These are phyloP conservation scores for Matsumurasca onukii DNA, from an alignment of 1,140 invertebrate species.

Conservation along the genomic window DNA sequence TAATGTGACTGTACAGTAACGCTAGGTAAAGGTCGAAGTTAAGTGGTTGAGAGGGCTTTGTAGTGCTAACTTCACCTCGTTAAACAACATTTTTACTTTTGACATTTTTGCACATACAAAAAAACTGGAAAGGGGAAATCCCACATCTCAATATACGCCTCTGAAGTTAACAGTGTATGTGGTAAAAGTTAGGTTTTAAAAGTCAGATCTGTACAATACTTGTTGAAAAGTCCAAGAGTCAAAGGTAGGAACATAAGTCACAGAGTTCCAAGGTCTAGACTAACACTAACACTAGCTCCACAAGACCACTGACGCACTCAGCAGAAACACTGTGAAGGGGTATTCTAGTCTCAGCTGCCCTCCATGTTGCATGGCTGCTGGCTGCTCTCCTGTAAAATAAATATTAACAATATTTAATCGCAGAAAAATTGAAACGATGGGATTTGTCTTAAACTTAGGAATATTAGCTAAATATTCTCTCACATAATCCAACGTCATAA, in stretches of 20 bases:
- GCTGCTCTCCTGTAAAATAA: constrained; percentile 68
- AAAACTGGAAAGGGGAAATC: neutral
- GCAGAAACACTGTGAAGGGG: constrained; percentile 51
- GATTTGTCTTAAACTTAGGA: neutral
- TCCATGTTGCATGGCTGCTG: constrained; percentile 80
- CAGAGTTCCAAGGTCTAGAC: neutral
- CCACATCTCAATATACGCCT: no score
- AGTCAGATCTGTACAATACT: no score
- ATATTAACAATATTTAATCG: neutral
- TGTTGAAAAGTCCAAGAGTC: no score
- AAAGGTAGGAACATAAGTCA: constrained; percentile 3
- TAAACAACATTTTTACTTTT: neutral
- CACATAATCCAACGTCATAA: no score
- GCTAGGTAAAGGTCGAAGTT: no score
- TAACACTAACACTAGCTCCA: constrained; percentile 38
- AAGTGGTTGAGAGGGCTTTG: no score
- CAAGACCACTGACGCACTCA: constrained; percentile 50
- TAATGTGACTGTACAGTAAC: no score
- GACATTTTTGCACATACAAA: neutral
- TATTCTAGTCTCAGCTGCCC: constrained; percentile 53
- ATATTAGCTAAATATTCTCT: no score
- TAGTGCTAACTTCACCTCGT: no score
- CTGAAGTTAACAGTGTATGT: no score
- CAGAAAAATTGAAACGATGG: neutral
- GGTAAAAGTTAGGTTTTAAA: no score